Percentiles rank a stretch among this genome's conserved stretches.
Evolutionary conservation across 2,888 invertebrate genomes (phyloP).

Genomic region (Sphaerophoria taeniata): DNA sequence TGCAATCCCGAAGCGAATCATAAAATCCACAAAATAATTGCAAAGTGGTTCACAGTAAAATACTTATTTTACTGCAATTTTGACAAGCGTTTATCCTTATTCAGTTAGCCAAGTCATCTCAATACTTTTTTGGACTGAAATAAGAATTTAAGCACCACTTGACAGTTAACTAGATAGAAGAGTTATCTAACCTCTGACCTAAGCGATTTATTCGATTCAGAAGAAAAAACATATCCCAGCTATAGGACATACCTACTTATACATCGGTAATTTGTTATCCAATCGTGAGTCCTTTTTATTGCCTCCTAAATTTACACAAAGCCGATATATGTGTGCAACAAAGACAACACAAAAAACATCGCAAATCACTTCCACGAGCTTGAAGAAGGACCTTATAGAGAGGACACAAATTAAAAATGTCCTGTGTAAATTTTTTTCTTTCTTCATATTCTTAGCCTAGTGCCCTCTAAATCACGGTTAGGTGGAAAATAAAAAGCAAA

Average conservation of each 20-base stretch:
- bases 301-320: conserved; percentile 57
- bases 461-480: conserved; percentile 72
- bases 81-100: conserved; percentile 8
- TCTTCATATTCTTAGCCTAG: conserved; percentile 48
- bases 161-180: not conserved
- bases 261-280: conserved; percentile 54
- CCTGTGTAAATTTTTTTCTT: conserved; percentile 40
- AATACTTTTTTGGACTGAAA: not conserved
- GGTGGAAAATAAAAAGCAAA: conserved; percentile 45
- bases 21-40: conserved; percentile 45
- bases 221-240: not conserved
- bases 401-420: conserved; percentile 71
- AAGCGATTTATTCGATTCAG: conserved; percentile 46
- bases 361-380: conserved; percentile 50
- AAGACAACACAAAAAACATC: not conserved
- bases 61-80: not conserved
- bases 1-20: conserved; percentile 16
- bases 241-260: too few species aligned
- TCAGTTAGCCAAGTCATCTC: not conserved
- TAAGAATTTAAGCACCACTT: not conserved
- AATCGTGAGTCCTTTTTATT: conserved; percentile 63
- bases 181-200: not conserved
- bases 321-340: conserved; percentile 4
- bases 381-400: conserved; percentile 40
- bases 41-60: conserved; percentile 29